These are phyloP conservation scores for Linnaemya tessellans DNA, from an alignment of 2,888 invertebrate species.

Conservation along the genomic window DNA sequence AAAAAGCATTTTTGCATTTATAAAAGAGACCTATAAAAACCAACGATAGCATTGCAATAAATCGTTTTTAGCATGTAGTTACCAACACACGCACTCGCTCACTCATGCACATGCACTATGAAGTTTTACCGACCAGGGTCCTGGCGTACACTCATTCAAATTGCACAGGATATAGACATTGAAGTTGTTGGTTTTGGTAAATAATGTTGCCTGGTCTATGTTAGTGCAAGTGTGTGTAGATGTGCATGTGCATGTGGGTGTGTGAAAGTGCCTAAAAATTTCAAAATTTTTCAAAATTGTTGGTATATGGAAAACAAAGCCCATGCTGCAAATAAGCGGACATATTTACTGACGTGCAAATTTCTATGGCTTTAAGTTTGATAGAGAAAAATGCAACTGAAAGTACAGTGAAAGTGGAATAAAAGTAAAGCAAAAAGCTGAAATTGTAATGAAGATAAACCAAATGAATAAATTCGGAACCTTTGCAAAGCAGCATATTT, in stretches of 20 bases:
- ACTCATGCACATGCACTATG: background rate
- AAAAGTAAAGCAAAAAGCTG: background rate
- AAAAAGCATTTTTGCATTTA: conserved; percentile 2
- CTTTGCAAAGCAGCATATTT: too few relatives aligned
- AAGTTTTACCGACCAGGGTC: conserved; percentile 4
- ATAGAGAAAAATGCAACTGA: conserved; percentile 24
- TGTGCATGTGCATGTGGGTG: background rate
- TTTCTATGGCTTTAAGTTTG: conserved; percentile 28
- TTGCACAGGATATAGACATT: conserved; percentile 22
- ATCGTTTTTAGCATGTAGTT: conserved; percentile 49
- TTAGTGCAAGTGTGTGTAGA: background rate
- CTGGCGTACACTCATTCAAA: background rate
- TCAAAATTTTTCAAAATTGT: conserved; percentile 65
- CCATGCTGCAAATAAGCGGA: conserved; percentile 16
- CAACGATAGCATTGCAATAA: conserved; percentile 58
- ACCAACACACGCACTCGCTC: background rate
- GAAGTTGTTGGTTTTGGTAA: conserved; percentile 13
- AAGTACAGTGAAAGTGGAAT: conserved; percentile 14
- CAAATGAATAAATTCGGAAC: too few relatives aligned
- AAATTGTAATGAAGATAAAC: too few relatives aligned
- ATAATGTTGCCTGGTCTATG: background rate
- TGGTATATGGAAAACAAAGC: conserved; percentile 35
- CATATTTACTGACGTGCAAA: background rate
- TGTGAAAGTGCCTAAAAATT: conserved; percentile 49
- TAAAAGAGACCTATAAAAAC: conserved; percentile 56